These are phyloP conservation scores for Premnoplex brunnescens DNA, from an alignment of 2,797 vertebrate genomes.

Conservation along the genomic window DNA sequence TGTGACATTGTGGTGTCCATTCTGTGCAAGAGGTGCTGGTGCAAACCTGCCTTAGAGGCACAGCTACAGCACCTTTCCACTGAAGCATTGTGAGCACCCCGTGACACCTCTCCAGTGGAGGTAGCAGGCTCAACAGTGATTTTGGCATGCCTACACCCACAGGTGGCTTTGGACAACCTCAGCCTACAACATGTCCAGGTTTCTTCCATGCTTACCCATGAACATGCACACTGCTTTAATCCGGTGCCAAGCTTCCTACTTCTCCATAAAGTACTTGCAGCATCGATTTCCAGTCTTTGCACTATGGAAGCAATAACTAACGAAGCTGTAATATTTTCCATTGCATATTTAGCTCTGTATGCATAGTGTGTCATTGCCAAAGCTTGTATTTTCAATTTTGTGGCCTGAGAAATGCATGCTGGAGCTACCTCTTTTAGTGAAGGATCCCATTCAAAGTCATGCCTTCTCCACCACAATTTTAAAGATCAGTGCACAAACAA, in stretches of 20 bases:
- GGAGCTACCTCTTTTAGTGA: neutral
- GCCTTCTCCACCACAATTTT: neutral
- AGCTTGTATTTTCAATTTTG: neutral
- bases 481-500: neutral
- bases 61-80: accelerated
- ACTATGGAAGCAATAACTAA: conserved; percentile 22
- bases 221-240: neutral
- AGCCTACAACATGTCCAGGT: neutral
- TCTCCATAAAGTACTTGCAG: neutral
- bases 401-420: neutral
- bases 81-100: accelerated
- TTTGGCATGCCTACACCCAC: neutral
- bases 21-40: neutral
- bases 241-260: neutral
- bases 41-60: neutral
- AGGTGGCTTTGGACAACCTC: neutral
- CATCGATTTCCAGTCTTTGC: neutral
- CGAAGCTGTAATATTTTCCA: conserved; percentile 32
- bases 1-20: accelerated
- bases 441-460: neutral
- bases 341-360: conserved; percentile 6
- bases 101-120: accelerated
- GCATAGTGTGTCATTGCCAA: neutral
- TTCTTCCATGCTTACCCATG: neutral
- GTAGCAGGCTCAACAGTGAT: neutral